A percentile compares a stretch with the other conserved stretches of the same genome.
Evolutionary conservation across 2,797 vertebrate genomes (phyloP).

Genomic region (Pseudomugil tenellus): DNA sequence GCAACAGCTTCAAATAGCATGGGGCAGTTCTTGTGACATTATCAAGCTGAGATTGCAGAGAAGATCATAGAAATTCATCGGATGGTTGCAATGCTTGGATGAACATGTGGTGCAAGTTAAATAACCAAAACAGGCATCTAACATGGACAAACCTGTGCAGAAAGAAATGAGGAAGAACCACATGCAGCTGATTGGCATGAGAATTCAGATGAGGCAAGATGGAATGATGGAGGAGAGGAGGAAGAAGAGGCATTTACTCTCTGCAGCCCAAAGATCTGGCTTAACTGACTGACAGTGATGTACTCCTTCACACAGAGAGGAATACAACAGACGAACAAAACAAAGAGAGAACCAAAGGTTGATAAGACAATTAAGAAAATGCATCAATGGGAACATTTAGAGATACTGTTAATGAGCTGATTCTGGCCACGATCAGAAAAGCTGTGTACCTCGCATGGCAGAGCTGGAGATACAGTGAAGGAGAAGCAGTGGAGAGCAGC

Average conservation of each 20-base stretch:
- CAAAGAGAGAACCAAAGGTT: conserved; percentile 41
- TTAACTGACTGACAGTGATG: conserved; percentile 91
- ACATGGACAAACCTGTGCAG: conserved; percentile 86
- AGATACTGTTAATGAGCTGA: conserved; percentile 16
- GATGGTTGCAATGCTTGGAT: not conserved
- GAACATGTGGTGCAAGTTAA: not conserved
- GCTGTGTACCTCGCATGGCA: conserved; percentile 85
- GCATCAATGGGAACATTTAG: conserved; percentile 3
- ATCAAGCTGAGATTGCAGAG: conserved; percentile 14
- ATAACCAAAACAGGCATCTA: not conserved
- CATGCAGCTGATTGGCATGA: conserved; percentile 74
- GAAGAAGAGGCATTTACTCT: conserved; percentile 70
- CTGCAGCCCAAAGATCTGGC: conserved; percentile 85
- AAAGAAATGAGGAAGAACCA: conserved; percentile 81
- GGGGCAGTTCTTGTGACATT: conserved; percentile 9
- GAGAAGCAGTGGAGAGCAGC: conserved; percentile 81
- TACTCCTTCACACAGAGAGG: conserved; percentile 82
- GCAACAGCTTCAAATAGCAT: conserved; percentile 43
- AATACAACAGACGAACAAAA: conserved; percentile 45
- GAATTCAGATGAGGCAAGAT: conserved; percentile 73
- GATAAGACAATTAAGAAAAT: not conserved
- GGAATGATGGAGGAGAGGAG: conserved; percentile 77
- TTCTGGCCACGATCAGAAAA: conserved; percentile 40
- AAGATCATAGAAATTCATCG: conserved; percentile 4
- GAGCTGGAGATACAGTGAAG: conserved; percentile 82